Base-by-base conservation (phyloP, 1,140 invertebrate genomes). In the Anastrepha obliqua region DNA sequence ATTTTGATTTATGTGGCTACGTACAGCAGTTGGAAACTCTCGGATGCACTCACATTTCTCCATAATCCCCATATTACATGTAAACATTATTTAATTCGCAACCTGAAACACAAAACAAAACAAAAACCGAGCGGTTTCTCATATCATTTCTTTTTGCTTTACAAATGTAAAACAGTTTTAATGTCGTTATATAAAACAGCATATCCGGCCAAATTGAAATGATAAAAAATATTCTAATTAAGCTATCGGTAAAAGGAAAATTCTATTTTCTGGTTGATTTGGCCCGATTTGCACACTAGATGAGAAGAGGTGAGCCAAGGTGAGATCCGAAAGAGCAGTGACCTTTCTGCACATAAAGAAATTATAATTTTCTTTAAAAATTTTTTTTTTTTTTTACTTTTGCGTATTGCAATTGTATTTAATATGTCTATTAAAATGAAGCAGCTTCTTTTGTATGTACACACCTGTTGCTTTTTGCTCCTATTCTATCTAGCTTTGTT, bases 131-230 rank as follows among this genome's bases (percentile, higher is more conserved):
- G 17, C n/a, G 74, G 2, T 78, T 78, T 55, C 20, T 55, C 47
- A 81, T 47, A 55, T 81, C 74, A 81, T 81, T 55, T 81, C 64
- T 11, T 67, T 81, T 58, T 81, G 74, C 74, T 81, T 81, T 55
- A 81, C 74, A n/a, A 81, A 58, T 9, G 64, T 67, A 67, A 29
- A 67, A 67, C 74, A 20, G 74, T 81, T 81, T 51, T 9, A 81
- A 58, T 20, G 47, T 81, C 74, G 47, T 81, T 55, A 29, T 29
- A 55, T 81, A 29, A 58, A 51, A 55, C 51, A 20, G 47, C 74
- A 81, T 55, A 6, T 81, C 47, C 74, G 47, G 47, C 44, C 74
- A 29, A 81, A 81, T n/a, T 20, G 8, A 55, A 55, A 20, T 20
- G 6, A 55, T 51, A 15, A 55, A 55, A 20, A 47, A 74, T 67